These are phyloP conservation scores for Taxidea taxus DNA, from an alignment of 2,113 vertebrate genomes.

Conservation along the genomic window DNA sequence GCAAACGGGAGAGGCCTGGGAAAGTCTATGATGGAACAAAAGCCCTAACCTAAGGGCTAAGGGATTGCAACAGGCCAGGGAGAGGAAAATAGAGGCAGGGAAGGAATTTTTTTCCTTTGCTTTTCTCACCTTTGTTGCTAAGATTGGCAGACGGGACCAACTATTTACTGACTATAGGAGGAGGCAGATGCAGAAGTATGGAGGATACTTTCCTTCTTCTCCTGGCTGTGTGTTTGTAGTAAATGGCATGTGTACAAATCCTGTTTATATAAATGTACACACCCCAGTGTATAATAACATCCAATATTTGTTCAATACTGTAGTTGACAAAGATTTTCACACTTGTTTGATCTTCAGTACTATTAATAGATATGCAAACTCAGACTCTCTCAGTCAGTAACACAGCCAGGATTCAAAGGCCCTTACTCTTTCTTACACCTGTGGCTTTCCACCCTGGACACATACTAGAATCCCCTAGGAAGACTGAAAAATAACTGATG, in stretches of 20 bases:
- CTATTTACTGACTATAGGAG: not conserved
- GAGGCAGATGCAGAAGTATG: not conserved
- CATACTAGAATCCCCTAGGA: not conserved
- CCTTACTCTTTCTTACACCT: not conserved
- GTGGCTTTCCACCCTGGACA: not conserved
- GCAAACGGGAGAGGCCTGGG: not conserved
- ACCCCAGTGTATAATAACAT: not conserved
- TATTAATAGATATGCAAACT: not conserved
- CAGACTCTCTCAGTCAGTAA: not conserved
- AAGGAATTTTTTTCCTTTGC: not conserved
- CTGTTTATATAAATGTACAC: not conserved
- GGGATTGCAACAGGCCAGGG: not conserved
- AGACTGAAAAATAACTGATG: not conserved
- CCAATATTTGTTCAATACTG: not conserved
- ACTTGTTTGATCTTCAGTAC: not conserved
- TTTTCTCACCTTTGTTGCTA: not conserved
- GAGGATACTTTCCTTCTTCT: not conserved
- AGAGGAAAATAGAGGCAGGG: not conserved
- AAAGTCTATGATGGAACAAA: not conserved
- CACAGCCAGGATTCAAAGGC: not conserved
- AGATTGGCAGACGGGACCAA: not conserved
- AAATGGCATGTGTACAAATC: rapidly evolving
- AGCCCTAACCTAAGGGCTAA: not conserved
- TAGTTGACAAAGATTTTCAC: not conserved
- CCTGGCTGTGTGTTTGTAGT: not conserved